phyloP scores from a whole-genome alignment of 2,113 vertebrate species.

The Carassius carassius region DNA sequence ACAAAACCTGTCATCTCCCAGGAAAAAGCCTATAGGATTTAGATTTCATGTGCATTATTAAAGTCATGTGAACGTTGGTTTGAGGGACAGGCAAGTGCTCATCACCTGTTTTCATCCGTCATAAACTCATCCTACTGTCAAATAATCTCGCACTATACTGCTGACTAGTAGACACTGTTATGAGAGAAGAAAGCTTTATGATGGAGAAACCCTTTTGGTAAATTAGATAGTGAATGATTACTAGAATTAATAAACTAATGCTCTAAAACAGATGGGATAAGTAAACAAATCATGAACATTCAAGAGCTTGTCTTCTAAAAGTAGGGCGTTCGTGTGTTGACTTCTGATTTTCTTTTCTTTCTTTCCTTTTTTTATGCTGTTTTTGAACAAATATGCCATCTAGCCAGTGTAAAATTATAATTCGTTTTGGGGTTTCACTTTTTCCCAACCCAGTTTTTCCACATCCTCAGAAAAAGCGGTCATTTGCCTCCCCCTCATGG shows the following conservation, averaged over 20 bases:
- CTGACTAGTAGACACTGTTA: slow-evolving; percentile 22
- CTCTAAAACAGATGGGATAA: not conserved
- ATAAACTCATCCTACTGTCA: slow-evolving; percentile 5
- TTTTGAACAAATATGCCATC: not conserved
- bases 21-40: not conserved
- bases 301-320: not conserved
- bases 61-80: slow-evolving; percentile 17
- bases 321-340: not conserved
- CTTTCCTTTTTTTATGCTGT: too few relatives aligned
- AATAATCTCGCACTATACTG: slow-evolving; percentile 17
- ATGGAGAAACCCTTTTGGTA: not conserved
- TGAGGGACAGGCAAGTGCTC: slow-evolving; percentile 7
- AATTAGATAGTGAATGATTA: not conserved
- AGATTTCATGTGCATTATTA: slow-evolving; percentile 28
- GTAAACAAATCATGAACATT: not conserved
- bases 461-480: slow-evolving; percentile 47
- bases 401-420: not conserved
- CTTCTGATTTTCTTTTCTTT: not conserved
- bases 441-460: too few relatives aligned
- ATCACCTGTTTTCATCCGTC: not conserved
- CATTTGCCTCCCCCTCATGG: slow-evolving; percentile 55
- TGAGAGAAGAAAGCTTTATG: not conserved
- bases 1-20: too few relatives aligned
- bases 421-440: not conserved
- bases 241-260: not conserved